Conservation (phyloP, 2,888 invertebrate species). For the Atethmia centrago region DNA sequence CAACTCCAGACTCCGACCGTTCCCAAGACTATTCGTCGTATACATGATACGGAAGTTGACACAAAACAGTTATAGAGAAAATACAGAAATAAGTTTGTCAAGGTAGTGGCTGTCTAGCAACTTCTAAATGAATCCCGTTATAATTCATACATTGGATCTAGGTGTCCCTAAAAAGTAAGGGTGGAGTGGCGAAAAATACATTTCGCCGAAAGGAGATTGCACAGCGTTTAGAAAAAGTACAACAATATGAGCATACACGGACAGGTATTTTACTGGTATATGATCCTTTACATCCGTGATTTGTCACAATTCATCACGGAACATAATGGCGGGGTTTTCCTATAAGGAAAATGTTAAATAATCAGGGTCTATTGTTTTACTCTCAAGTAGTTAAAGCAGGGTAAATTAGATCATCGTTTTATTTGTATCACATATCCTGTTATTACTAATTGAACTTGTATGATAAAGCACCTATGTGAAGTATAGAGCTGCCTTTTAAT, state of each 20-base stretch:
- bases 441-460: slow-evolving; percentile 2
- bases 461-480: neutral
- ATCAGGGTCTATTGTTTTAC: neutral
- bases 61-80: neutral
- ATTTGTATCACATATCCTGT: neutral
- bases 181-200: neutral
- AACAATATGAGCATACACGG: neutral
- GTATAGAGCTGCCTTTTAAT: neutral
- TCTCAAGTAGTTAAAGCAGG: neutral
- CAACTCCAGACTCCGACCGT: too few species aligned
- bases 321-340: neutral
- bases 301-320: neutral
- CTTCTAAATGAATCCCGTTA: neutral
- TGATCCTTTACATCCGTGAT: neutral
- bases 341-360: neutral
- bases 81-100: neutral
- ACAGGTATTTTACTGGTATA: neutral
- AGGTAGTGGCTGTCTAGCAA: neutral
- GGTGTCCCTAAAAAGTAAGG: neutral
- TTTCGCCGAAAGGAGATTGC: neutral
- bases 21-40: too few species aligned
- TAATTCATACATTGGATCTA: neutral
- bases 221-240: neutral
- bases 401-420: slow-evolving; percentile 1
- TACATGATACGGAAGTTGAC: neutral